Evolutionary conservation across 2,113 vertebrate genomes (phyloP), one percentile per base, ranked within the genome.

Genomic region (Rhineura floridana): DNA sequence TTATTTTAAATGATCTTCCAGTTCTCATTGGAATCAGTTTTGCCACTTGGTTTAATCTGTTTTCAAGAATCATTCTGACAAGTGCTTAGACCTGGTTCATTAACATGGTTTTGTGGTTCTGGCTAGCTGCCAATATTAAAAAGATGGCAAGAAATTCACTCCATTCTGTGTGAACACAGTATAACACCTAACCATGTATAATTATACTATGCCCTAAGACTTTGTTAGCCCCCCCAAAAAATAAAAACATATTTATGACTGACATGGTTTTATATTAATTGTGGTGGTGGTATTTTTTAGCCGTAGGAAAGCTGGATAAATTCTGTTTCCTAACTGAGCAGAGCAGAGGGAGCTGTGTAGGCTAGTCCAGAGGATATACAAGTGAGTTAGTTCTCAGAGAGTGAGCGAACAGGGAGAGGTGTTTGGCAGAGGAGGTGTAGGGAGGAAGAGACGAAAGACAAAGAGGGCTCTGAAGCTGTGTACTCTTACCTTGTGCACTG

Each of bases 81-180:
- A 67, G 62, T 50, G 25, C 6, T 69, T 69, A 39, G 46, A 11
- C 69, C 23, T 46, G 87, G 52, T 72, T 90, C 62, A 4, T 33
- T 42, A 69, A 3, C 55, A 36, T 33, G 3, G 42, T 36, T 0
- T 17, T 83, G 1, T 30, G 3, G 80, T 62, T 67, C 73, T 17
- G 23, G 80, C 62, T 55, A n/a, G 52, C 19, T 81, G 50, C 78
- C 73, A 89, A 13, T 88, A 78, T 39, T 65, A n/a, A 84, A 55
- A 39, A 72, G 3, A 48, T 62, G 21, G 17, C 21, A 17, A 78
- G 33, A 23, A 78, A 46, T 13, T n/a, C n/a, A 48, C 63, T 77
- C 17, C 21, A 6, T 48, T 63, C 9, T 25, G 48, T 77, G 78
- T 50, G 65, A 63, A 30, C 23, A 8, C 30, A 76, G 12, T n/a